phyloP scores from a whole-genome alignment of 2,113 vertebrate species.

The Scalopus aquaticus region DNA sequence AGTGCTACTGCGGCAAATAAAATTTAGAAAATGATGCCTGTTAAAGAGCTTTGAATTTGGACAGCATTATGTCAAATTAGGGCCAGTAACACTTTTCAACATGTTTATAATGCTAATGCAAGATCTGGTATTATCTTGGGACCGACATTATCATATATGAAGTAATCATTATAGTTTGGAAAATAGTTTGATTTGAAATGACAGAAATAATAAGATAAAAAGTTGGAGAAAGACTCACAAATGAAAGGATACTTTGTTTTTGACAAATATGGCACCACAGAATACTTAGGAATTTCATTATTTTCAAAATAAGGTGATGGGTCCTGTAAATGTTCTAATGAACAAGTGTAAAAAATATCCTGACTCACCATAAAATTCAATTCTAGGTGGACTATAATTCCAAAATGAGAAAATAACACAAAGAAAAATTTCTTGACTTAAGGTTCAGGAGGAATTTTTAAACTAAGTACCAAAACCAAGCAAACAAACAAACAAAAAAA shows the following conservation, averaged over 20 bases:
- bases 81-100: neutral
- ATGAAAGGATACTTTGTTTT: neutral
- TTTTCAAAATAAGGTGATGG: neutral
- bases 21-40: neutral
- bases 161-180: neutral
- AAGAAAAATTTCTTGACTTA: neutral
- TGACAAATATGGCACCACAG: neutral
- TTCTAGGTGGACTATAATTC: neutral
- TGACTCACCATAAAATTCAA: neutral
- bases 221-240: neutral
- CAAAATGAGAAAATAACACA: neutral
- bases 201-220: neutral
- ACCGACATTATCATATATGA: neutral
- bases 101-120: neutral
- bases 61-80: neutral
- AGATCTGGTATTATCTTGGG: neutral
- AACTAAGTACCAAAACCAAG: neutral
- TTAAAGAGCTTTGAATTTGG: neutral
- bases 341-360: neutral
- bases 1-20: neutral
- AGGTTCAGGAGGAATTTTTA: neutral
- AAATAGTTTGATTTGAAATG: neutral
- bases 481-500: neutral
- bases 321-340: neutral
- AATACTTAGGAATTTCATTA: neutral